Percentiles rank a stretch among this genome's conserved stretches.
These are phyloP conservation scores for Sceloporus undulatus DNA, from an alignment of 2,113 vertebrate species.

Conservation along the genomic window DNA sequence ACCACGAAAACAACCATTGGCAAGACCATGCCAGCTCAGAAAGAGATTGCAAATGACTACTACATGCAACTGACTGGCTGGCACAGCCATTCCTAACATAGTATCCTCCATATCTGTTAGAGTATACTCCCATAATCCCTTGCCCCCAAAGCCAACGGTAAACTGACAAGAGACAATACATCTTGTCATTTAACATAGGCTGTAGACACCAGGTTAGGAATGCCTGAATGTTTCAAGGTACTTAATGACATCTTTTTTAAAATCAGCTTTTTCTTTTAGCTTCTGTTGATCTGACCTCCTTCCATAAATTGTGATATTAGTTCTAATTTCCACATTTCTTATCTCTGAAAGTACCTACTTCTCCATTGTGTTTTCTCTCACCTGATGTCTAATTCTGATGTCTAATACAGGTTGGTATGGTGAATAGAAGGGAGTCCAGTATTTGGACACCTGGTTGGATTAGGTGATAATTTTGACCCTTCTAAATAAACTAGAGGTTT, in stretches of 20 bases:
- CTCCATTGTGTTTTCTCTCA: not conserved
- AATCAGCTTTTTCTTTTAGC: not conserved
- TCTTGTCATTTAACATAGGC: not conserved
- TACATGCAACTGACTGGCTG: not conserved
- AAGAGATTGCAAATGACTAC: not conserved
- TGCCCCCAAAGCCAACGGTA: not conserved
- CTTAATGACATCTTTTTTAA: no score
- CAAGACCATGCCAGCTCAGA: not conserved
- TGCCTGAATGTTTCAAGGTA: not conserved
- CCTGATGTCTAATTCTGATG: not conserved
- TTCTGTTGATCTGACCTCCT: not conserved
- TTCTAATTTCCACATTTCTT: not conserved
- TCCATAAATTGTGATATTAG: not conserved
- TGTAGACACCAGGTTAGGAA: not conserved
- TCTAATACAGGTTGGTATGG: not conserved
- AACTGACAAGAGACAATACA: not conserved
- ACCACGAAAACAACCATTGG: not conserved
- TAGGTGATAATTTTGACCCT: not conserved
- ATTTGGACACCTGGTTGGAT: not conserved
- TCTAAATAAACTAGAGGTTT: not conserved
- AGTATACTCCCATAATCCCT: not conserved
- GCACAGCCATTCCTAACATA: not conserved
- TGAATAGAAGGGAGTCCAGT: not conserved
- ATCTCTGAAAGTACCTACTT: not conserved
- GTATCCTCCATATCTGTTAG: not conserved